Evolutionary conservation across 2,888 invertebrate genomes (phyloP), one percentile per base, ranked within the genome.

Genomic region (Latheticus oryzae): DNA sequence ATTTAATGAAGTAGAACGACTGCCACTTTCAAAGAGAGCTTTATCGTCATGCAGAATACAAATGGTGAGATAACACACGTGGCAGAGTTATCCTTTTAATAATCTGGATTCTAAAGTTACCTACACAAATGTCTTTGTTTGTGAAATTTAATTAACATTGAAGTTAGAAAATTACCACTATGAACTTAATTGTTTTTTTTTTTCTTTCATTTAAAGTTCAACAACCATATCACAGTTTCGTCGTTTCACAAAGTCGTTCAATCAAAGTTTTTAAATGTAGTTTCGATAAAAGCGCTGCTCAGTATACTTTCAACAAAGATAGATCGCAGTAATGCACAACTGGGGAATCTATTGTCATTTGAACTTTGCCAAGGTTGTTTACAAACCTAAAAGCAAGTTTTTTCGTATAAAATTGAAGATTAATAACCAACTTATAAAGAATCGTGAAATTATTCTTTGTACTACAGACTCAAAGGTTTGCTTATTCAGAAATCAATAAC

Each of bases 231-330:
- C 23, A 38, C 15, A 24, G 26, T 9, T 42, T 40, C 13, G 8
- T 9, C 24, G 3, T 35, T 33, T 24, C 30, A 16, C 33, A 23
- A 24, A 23, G 23, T 33, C 47, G 33, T 45, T 45, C 30, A 45
- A 45, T 45, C 45, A 16, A 45, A 45, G 28, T 45, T 45, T 42
- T 43, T 43, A 43, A 43, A 43, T 30, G 43, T 43, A 43, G 43
- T 43, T 43, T 45, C 45, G 45, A 45, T 45, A 45, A 45, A 32
- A 45, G 45, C 30, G 45, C 28, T 8, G 43, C 26, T 32, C 32
- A 23, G 33, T 35, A 47, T 47, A 47, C 24, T 47, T 45, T 16
- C 47, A 15, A 47, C 47, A 47, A 45, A 47, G 33, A 47, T 35
- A 45, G 30, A 30, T 32, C 17, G 16, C 21, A 12, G 45, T 32